Percentiles rank a stretch among this genome's conserved stretches.
phyloP scores from a whole-genome alignment of 2,888 invertebrate genomes.

The Trissolcus brochymenae region DNA sequence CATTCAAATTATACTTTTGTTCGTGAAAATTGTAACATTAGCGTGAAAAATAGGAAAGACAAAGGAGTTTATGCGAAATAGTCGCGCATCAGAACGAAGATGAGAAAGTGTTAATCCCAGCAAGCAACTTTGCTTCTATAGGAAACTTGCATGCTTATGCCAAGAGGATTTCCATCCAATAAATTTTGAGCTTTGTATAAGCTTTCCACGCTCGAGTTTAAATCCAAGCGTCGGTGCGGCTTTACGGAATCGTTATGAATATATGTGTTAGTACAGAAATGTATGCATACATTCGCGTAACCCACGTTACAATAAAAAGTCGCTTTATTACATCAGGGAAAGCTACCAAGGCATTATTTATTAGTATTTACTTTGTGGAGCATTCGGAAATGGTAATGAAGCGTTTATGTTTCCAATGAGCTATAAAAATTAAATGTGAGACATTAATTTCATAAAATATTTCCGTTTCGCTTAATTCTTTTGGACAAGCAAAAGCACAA shows the following conservation, averaged over 20 bases:
- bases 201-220: conserved; percentile 78
- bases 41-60: conserved; percentile 43
- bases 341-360: conserved; percentile 13
- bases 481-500: not conserved
- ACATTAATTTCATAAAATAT: not conserved
- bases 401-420: no score
- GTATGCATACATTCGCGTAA: conserved; percentile 35
- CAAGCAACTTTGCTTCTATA: conserved; percentile 77
- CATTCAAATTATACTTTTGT: conserved; percentile 17
- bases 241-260: conserved; percentile 46
- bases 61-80: conserved; percentile 63
- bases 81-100: conserved; percentile 69
- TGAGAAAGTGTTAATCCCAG: conserved; percentile 80
- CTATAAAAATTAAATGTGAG: conserved; percentile 2
- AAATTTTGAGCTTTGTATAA: conserved; percentile 81
- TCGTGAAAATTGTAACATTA: conserved; percentile 27
- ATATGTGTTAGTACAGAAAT: conserved; percentile 33
- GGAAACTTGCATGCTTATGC: conserved; percentile 75
- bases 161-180: conserved; percentile 79
- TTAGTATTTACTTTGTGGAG: conserved; percentile 11
- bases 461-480: no score
- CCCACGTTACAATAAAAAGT: conserved; percentile 33
- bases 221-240: conserved; percentile 72
- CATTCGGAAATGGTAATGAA: not conserved
- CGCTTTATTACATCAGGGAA: conserved; percentile 24